Conservation (phyloP, 2,797 vertebrate species). For the Phoeniculus purpureus region DNA sequence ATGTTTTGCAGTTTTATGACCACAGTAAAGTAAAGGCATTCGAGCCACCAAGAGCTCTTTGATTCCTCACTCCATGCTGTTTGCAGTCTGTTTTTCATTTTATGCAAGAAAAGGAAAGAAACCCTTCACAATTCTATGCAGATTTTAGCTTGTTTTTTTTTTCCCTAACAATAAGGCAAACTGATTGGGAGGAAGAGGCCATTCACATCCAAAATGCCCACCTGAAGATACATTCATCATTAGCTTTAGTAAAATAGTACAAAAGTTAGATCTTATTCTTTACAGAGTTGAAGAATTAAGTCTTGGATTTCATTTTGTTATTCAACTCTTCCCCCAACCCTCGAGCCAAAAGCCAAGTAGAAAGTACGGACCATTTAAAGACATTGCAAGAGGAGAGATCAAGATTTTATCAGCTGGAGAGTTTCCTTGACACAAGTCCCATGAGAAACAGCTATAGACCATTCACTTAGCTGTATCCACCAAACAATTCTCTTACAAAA, state of each 20-base stretch:
- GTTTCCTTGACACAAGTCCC: neutral
- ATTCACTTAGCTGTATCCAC: neutral
- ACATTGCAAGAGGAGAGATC: slow-evolving; percentile 8
- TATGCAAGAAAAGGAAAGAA: slow-evolving; percentile 25
- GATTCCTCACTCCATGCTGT: slow-evolving; percentile 1
- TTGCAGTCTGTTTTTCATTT: neutral
- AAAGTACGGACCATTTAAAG: slow-evolving; percentile 67
- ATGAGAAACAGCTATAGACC: slow-evolving; percentile 12
- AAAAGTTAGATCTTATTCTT: slow-evolving; percentile 63
- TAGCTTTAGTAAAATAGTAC: slow-evolving; percentile 61
- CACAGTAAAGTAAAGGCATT: slow-evolving; percentile 39
- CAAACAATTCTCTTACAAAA: neutral
- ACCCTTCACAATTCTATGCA: slow-evolving; percentile 30
- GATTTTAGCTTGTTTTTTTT: neutral
- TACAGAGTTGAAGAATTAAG: slow-evolving; percentile 59
- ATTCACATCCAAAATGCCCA: slow-evolving; percentile 62
- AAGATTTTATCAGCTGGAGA: neutral
- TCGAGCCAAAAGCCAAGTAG: slow-evolving; percentile 43
- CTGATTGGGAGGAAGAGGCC: slow-evolving; percentile 50
- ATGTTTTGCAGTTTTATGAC: neutral
- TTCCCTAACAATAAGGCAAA: slow-evolving; percentile 44
- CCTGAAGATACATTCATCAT: slow-evolving; percentile 70
- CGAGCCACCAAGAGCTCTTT: slow-evolving; percentile 1
- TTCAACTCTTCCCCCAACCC: neutral
- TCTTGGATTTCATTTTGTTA: slow-evolving; percentile 38